phyloP scores from a whole-genome alignment of 2,888 invertebrate genomes.

The Maniola hyperantus region DNA sequence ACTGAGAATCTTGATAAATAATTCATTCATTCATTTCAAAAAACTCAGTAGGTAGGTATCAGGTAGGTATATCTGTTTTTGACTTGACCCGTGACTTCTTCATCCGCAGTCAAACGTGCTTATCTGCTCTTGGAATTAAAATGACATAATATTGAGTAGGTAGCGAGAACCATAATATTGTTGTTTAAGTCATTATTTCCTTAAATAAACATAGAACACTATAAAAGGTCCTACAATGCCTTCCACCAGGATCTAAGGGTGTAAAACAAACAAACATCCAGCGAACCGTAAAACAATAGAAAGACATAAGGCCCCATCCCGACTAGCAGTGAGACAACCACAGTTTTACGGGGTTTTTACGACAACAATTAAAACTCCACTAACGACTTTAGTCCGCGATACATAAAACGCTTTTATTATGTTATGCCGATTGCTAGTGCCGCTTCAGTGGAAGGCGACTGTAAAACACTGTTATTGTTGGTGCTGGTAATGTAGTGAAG shows the following conservation, averaged over 20 bases:
- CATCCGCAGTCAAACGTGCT: too few species aligned
- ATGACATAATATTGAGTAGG: too few species aligned
- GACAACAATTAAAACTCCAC: slow-evolving; percentile 39
- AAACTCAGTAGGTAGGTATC: too few species aligned
- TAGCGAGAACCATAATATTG: too few species aligned
- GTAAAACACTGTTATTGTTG: slow-evolving; percentile 26
- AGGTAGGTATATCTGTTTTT: too few species aligned
- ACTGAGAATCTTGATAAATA: too few species aligned
- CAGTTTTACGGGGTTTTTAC: slow-evolving; percentile 33
- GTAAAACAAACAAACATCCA: slow-evolving; percentile 22
- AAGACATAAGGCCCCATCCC: slow-evolving; percentile 25
- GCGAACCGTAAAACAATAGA: slow-evolving; percentile 33
- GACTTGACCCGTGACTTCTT: too few species aligned
- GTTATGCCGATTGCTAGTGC: slow-evolving; percentile 28
- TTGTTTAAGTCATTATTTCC: too few species aligned
- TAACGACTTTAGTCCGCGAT: slow-evolving; percentile 26
- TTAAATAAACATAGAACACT: background rate
- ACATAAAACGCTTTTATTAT: slow-evolving; percentile 31
- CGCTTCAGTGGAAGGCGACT: slow-evolving; percentile 26
- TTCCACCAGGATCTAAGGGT: slow-evolving; percentile 4
- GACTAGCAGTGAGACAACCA: slow-evolving; percentile 23
- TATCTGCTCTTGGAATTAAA: too few species aligned
- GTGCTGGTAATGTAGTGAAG: background rate
- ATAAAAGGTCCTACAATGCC: background rate
- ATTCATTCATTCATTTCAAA: too few species aligned